phyloP scores from a whole-genome alignment of 2,113 vertebrate species.

The Xiphophorus maculatus region DNA sequence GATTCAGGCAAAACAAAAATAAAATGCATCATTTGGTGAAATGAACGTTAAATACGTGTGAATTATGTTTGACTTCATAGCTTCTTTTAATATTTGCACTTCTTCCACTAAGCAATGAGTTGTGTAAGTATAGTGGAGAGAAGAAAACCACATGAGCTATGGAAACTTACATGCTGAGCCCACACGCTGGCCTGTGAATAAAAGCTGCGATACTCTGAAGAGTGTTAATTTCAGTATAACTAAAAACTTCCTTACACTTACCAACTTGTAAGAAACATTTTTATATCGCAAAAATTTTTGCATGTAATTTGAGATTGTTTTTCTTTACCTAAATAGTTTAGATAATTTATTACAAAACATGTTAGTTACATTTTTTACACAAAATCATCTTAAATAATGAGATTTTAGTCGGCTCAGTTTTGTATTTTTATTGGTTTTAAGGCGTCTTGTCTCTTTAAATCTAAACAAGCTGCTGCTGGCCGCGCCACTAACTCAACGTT shows the following conservation, averaged over 20 bases:
- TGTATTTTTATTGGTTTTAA: too few species aligned
- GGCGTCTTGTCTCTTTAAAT: too few species aligned
- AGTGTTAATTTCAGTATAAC: background rate
- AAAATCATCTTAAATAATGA: too few species aligned
- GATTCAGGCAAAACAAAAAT: background rate
- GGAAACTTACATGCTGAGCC: constrained; percentile 23
- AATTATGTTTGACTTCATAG: background rate
- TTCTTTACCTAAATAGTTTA: too few species aligned
- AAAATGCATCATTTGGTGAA: background rate
- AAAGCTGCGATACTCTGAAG: background rate
- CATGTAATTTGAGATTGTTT: too few species aligned
- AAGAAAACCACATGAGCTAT: constrained; percentile 42
- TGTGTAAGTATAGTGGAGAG: background rate
- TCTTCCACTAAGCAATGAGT: background rate
- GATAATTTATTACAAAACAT: too few species aligned
- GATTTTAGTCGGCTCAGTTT: too few species aligned
- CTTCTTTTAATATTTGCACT: background rate
- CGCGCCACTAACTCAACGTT: too few species aligned
- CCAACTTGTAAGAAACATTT: background rate
- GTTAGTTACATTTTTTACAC: too few species aligned
- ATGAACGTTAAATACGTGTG: background rate
- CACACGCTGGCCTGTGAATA: background rate
- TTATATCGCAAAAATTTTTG: background rate
- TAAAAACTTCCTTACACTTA: background rate
- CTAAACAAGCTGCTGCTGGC: too few species aligned